These are phyloP conservation scores for Collichthys lucidus DNA, from an alignment of 2,113 vertebrate species.

Conservation along the genomic window DNA sequence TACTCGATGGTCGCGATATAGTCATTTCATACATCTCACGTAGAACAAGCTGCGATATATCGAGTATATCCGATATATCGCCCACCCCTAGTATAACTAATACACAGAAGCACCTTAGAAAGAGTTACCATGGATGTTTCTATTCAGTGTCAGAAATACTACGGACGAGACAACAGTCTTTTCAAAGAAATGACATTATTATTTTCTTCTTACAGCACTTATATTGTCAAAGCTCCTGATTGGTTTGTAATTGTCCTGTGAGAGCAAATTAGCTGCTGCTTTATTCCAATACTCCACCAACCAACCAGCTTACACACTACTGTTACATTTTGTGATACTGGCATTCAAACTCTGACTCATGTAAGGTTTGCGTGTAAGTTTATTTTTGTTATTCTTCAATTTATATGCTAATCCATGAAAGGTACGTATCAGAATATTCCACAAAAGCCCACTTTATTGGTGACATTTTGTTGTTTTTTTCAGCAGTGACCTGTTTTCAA, in stretches of 20 bases:
- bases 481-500: conserved; percentile 49
- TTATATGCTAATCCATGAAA: conserved; percentile 55
- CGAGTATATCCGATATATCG: too few relatives aligned
- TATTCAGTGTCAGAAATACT: background rate
- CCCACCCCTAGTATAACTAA: too few relatives aligned
- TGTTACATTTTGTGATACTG: conserved; percentile 22
- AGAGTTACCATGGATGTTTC: background rate
- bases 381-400: conserved; percentile 28
- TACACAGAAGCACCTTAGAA: too few relatives aligned
- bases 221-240: background rate
- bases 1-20: too few relatives aligned
- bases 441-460: conserved; percentile 4
- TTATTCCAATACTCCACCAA: background rate
- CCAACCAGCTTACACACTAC: background rate
- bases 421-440: conserved; percentile 23
- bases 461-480: conserved; percentile 55
- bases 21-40: too few relatives aligned
- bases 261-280: background rate
- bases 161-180: background rate
- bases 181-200: background rate
- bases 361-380: background rate
- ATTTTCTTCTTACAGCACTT: background rate
- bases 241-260: background rate
- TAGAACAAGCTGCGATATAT: too few relatives aligned
- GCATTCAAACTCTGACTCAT: background rate